Base-by-base conservation (phyloP, 2,888 invertebrate genomes). In the Erebia ligea region DNA sequence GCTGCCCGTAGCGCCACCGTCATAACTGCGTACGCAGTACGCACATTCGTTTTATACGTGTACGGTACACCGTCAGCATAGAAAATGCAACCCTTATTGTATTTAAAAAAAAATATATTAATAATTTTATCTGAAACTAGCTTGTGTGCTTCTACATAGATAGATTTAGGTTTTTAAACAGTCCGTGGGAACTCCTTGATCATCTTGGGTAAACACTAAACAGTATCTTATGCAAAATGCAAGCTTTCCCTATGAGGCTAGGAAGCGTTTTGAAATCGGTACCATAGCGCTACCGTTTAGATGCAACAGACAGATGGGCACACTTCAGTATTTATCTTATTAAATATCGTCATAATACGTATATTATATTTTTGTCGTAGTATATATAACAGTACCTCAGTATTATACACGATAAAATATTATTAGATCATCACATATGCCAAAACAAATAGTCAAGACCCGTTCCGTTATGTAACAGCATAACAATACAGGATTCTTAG, bases 11-110 rank as follows among this genome's bases (percentile, higher is more conserved):
- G 81, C 73, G 71, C 68, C 67, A 77, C 84, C 80, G 82, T 80
- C 85, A 80, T 83, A 84, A 83, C 83, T 82, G 78, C 79, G 83
- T 81, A 83, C 84, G 82, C 77, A 79, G 83, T 81, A 83, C 84
- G 82, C 80, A 84, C 89, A 87, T 87, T 90, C 87, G 85, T 84
- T 84, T 75, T 85, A 85, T 86, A 85, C 87, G 89, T 88, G 85
- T 85, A 90, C n/a, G n/a, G n/a, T n/a, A n/a, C n/a, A n/a, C 76
- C 17, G 87, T 77, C 75, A 76, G 80, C 83, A 86, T 5, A 13
- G 5, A 59, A 65, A 57, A 62, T 54, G 13, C 21, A 48, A 69
- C 59, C n/a, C 42, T 70, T 48, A 15, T n/a, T 50, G 0, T 13
- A 48, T 13, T 48, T 6, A 34, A 34, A 34, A 34, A 34, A 34